These are phyloP conservation scores for Halcyon smyrnensis DNA, from an alignment of 2,797 vertebrate species.

Conservation along the genomic window DNA sequence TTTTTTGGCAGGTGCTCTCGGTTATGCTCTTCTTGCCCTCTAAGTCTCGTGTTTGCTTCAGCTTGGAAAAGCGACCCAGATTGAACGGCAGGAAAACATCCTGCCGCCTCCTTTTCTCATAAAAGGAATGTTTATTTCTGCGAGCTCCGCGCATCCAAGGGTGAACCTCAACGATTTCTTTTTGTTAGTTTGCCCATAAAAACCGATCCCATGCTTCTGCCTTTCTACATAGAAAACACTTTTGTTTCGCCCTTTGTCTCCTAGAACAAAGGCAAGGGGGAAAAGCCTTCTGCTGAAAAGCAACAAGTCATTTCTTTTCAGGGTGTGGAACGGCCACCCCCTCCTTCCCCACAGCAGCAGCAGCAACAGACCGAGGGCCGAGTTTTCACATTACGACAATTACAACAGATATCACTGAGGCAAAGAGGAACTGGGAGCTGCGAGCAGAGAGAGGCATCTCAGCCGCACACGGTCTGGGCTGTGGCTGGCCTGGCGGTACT, in stretches of 20 bases:
- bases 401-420: conserved; percentile 10
- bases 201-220: conserved; percentile 73
- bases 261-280: conserved; percentile 79
- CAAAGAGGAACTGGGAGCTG: neutral
- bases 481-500: neutral
- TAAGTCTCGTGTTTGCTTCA: conserved; percentile 58
- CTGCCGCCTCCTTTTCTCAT: conserved; percentile 67
- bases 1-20: conserved; percentile 70
- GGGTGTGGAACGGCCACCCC: conserved; percentile 56
- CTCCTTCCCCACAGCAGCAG: conserved; percentile 54
- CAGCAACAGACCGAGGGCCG: neutral
- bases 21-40: conserved; percentile 43
- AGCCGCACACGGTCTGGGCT: neutral
- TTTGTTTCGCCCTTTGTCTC: conserved; percentile 81
- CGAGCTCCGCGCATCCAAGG: conserved; percentile 61
- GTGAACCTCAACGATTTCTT: conserved; percentile 73
- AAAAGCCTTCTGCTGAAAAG: conserved; percentile 80
- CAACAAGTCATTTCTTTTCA: conserved; percentile 82
- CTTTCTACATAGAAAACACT: conserved; percentile 77
- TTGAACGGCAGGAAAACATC: conserved; percentile 32
- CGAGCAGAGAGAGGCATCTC: neutral
- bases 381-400: conserved; percentile 18
- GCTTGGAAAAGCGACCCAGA: conserved; percentile 53
- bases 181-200: conserved; percentile 72
- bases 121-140: conserved; percentile 78